Percentiles rank a stretch among this genome's conserved stretches.
Evolutionary conservation across 37 sponge, comb jelly and placozoan genomes (phyloP).

Genomic region (Halisarca cf. caerulea): DNA sequence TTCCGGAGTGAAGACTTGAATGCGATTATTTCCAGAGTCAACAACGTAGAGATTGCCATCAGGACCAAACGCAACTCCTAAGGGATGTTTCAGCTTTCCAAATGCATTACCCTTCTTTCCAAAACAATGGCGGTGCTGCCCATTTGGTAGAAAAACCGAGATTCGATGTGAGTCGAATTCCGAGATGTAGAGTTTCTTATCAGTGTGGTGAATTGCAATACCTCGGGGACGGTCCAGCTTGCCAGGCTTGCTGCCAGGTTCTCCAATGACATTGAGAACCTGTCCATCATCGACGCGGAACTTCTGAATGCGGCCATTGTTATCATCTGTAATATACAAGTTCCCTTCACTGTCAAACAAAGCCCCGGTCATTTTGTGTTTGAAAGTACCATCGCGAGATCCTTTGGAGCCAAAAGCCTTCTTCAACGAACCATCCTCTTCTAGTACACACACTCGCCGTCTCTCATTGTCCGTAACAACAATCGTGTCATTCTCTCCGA

Average conservation of each 20-base stretch:
- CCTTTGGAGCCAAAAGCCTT: constrained; percentile 17
- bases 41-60: constrained; percentile 39
- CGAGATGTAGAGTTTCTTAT: constrained; percentile 28
- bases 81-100: constrained; percentile 32
- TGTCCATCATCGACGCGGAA: background rate
- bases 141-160: constrained; percentile 33
- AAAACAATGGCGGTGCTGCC: constrained; percentile 28
- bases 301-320: constrained; percentile 13
- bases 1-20: constrained; percentile 36
- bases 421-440: background rate
- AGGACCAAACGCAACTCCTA: constrained; percentile 37
- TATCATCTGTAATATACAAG: constrained; percentile 21
- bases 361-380: constrained; percentile 18
- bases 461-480: constrained; percentile 18
- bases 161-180: constrained; percentile 41
- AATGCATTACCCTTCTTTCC: constrained; percentile 35
- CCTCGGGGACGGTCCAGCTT: constrained; percentile 20
- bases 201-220: background rate
- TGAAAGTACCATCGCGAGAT: constrained; percentile 12
- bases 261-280: constrained; percentile 16
- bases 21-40: constrained; percentile 49
- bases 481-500: background rate
- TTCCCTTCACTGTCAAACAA: constrained; percentile 1
- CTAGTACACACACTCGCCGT: background rate
- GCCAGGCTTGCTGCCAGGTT: background rate